phyloP scores from a whole-genome alignment of 2,113 vertebrate genomes.

The Neoarius graeffei region DNA sequence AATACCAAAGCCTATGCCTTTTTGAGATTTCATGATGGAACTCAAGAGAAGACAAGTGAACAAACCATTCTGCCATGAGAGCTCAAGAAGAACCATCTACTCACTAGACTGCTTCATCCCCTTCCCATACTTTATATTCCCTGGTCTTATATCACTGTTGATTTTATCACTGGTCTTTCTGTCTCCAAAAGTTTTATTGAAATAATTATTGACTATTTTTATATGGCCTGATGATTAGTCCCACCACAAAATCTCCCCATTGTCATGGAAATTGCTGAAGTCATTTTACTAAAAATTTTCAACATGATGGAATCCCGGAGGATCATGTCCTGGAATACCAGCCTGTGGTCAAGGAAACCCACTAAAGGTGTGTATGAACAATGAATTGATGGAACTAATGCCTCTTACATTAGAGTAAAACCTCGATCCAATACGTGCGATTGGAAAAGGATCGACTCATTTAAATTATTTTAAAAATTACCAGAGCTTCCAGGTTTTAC shows the following conservation, averaged over 20 bases:
- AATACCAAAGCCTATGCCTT: neutral
- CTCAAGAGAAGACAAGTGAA: neutral
- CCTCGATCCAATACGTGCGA: neutral
- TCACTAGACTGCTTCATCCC: neutral
- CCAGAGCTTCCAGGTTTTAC: neutral
- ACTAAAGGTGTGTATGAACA: neutral
- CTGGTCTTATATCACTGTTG: neutral
- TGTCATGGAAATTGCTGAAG: neutral
- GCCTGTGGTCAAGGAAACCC: neutral
- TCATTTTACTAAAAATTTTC: neutral
- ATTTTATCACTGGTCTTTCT: neutral
- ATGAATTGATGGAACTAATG: neutral
- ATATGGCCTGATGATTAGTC: neutral
- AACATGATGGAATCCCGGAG: neutral
- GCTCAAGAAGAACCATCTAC: neutral
- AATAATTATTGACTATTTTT: neutral
- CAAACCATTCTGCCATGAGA: neutral
- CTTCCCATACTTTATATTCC: neutral
- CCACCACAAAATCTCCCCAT: neutral
- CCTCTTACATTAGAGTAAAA: neutral
- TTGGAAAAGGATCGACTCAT: neutral
- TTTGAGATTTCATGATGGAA: neutral
- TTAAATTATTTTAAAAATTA: neutral
- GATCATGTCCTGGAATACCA: neutral
- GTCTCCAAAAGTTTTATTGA: neutral